phyloP scores from a whole-genome alignment of 2,797 vertebrate genomes.

The Rallus crepitans region DNA sequence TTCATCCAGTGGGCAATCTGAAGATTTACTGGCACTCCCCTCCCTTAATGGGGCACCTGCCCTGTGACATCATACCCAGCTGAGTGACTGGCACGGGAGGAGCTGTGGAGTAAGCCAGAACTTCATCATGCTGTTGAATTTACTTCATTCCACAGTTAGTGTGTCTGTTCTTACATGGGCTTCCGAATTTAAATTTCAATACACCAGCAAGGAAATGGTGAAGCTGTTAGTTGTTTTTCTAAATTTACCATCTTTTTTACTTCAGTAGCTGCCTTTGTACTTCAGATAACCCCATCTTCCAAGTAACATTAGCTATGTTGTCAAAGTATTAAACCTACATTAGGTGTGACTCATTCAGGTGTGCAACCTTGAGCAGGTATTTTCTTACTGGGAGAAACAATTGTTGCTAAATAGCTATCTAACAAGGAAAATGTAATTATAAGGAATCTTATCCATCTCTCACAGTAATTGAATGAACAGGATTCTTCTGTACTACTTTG shows the following conservation, averaged over 20 bases:
- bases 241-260: background rate
- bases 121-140: background rate
- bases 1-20: background rate
- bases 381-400: constrained; percentile 2
- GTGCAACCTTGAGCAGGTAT: background rate
- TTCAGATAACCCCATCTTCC: background rate
- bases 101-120: background rate
- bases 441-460: background rate
- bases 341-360: background rate
- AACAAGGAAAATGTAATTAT: constrained; percentile 30
- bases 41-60: background rate
- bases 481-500: background rate
- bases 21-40: background rate
- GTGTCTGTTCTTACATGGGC: background rate
- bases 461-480: background rate
- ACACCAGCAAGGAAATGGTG: background rate
- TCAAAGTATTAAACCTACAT: background rate
- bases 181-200: background rate
- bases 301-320: fast-evolving
- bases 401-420: background rate
- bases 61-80: background rate
- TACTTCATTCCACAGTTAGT: fast-evolving
- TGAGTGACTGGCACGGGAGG: background rate
- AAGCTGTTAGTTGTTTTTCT: background rate
- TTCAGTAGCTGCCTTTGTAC: background rate